Conservation (phyloP, 64 coral and sea anemone genomes). For the Montipora sp. region DNA sequence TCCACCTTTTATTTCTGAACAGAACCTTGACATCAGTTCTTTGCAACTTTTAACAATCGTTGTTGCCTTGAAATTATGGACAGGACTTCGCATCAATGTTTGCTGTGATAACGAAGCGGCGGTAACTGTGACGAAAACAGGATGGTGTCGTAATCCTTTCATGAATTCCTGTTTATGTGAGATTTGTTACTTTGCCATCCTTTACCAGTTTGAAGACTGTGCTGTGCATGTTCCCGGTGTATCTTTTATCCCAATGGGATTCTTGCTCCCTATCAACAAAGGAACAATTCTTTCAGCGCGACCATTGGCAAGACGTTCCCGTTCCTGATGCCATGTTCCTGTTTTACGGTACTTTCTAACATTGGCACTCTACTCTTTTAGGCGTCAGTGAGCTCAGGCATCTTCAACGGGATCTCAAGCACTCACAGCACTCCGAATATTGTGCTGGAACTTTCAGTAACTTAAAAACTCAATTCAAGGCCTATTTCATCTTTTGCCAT, state of each 20-base stretch:
- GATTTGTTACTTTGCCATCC: conserved; percentile 29
- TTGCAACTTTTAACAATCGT: conserved; percentile 37
- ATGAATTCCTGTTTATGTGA: conserved; percentile 41
- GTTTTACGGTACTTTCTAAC: conserved; percentile 4
- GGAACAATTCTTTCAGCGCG: neutral
- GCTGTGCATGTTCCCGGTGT: conserved; percentile 28
- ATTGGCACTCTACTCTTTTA: neutral
- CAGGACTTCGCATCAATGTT: conserved; percentile 23
- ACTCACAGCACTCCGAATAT: conserved; percentile 8
- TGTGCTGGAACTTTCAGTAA: conserved; percentile 37
- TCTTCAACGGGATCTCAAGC: conserved; percentile 7
- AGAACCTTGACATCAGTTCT: conserved; percentile 28
- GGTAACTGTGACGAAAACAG: conserved; percentile 50
- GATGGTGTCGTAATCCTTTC: conserved; percentile 25
- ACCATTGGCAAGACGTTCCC: neutral
- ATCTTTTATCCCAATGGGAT: conserved; percentile 35
- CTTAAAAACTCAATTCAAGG: conserved; percentile 21
- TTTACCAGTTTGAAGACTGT: conserved; percentile 3
- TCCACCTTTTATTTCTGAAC: neutral
- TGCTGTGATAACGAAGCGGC: conserved; percentile 48
- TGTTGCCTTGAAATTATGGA: conserved; percentile 50
- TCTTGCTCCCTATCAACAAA: neutral
- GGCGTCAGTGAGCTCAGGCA: neutral
- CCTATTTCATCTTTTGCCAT: conserved; percentile 19
- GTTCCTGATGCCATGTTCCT: neutral